These are phyloP conservation scores for Nephila pilipes DNA, from an alignment of 1,140 invertebrate genomes.

Conservation along the genomic window DNA sequence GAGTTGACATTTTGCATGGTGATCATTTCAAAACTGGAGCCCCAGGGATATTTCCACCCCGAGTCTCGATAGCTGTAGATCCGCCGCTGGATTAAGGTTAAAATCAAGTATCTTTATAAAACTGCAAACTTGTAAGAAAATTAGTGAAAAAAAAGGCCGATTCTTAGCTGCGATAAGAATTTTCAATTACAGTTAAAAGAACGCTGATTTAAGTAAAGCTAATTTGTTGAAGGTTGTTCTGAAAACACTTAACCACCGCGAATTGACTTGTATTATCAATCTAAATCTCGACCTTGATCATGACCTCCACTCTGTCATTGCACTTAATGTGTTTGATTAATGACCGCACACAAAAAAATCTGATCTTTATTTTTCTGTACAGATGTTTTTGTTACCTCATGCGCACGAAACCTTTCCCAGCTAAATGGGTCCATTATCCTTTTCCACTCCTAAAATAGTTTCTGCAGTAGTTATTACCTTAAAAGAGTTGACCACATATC, in stretches of 20 bases:
- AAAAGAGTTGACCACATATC: not conserved
- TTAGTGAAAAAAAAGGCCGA: too few relatives aligned
- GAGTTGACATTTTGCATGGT: too few relatives aligned
- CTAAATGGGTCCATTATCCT: not conserved
- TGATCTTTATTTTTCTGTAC: not conserved
- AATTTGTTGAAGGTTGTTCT: not conserved
- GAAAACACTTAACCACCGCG: not conserved
- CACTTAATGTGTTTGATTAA: not conserved
- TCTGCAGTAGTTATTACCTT: not conserved
- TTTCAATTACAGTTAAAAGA: not conserved
- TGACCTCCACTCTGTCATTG: not conserved
- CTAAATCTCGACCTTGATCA: conserved; percentile 12
- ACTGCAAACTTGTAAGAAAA: too few relatives aligned
- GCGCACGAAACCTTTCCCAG: not conserved
- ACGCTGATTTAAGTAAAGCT: not conserved
- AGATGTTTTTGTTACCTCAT: not conserved
- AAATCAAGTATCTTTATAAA: too few relatives aligned
- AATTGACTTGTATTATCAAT: not conserved
- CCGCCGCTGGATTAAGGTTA: too few relatives aligned
- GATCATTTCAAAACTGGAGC: too few relatives aligned
- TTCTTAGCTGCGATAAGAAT: too few relatives aligned
- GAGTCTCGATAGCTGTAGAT: too few relatives aligned
- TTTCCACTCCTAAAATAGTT: not conserved
- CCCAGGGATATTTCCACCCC: too few relatives aligned
- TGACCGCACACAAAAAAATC: not conserved